Base-by-base conservation (phyloP, 2,888 invertebrate species). In the Latrodectus elegans region DNA sequence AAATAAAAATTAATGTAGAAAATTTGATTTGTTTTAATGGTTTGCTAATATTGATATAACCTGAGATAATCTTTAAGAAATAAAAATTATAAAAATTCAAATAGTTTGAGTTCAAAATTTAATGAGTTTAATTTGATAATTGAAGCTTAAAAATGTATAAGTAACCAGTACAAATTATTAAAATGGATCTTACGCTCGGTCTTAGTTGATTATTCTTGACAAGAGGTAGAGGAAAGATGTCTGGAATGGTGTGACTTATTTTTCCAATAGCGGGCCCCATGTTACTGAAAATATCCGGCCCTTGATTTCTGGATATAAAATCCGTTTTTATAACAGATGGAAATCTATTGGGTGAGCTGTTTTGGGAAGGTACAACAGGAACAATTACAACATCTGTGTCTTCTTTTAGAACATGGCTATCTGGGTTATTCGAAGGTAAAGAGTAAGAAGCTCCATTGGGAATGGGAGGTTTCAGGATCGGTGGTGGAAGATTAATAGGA, bases 321-420 rank as follows among this genome's bases (percentile, higher is more conserved):
- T 84, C 84, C 14, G 78, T 22, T 68, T 67, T 78, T 26, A 78
- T 67, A 26, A 65, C 12, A 10, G 71, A 26, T n/a, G 84, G 77
- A 15, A 77, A 67, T 26, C 55, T 77, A 64, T 71, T 64, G 17
- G 64, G 64, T 15, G 71, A 51, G 14, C 0, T 51, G 38, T 80
- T 80, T 52, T 64, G 65, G 10, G 51, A 12, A 11, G 76, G 77
- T 15, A 72, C 73, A 26, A 78, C 78, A 22, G 84, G 84, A 17
- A 84, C 68, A 17, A 84, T 78, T 15, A 84, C 73, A 38, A 84
- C 68, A 15, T 84, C 77, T 1, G 77, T 78, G 15, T 78, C 78
- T 15, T 84, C 84, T n/a, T 71, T 51, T 6, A 52, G 60, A 38
- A 15, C 65, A 65, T 60, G 38, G 17, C 17, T 84, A 26, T 52